Evolutionary conservation across 1,140 invertebrate genomes (phyloP).

Genomic region (Drosophila arawakana): DNA sequence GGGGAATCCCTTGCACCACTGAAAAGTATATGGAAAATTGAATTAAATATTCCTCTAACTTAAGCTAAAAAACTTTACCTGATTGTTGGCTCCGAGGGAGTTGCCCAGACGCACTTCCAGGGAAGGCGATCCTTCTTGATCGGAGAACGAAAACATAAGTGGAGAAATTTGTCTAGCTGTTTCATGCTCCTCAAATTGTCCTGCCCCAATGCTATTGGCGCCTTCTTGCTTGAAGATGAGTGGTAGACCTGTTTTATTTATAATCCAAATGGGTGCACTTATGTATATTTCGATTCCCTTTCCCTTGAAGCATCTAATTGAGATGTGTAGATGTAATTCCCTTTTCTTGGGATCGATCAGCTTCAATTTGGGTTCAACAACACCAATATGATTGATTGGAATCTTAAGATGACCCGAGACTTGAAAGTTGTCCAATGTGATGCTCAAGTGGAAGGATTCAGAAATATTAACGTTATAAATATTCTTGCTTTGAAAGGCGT

Average conservation of each 20-base stretch:
- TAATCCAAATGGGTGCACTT: slow-evolving; percentile 96
- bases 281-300: slow-evolving; percentile 89
- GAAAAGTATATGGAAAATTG: slow-evolving; percentile 47
- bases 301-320: slow-evolving; percentile 84
- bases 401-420: slow-evolving; percentile 87
- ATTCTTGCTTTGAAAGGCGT: slow-evolving; percentile 84
- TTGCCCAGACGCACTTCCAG: slow-evolving; percentile 84
- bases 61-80: slow-evolving; percentile 40
- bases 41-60: neutral
- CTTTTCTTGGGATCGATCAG: slow-evolving; percentile 90
- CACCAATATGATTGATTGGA: slow-evolving; percentile 85
- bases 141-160: slow-evolving; percentile 96
- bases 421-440: slow-evolving; percentile 93
- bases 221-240: slow-evolving; percentile 97
- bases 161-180: slow-evolving; percentile 95
- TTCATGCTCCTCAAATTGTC: slow-evolving; percentile 98
- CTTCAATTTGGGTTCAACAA: slow-evolving; percentile 86
- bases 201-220: slow-evolving; percentile 91
- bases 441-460: slow-evolving; percentile 89
- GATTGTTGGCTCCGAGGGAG: slow-evolving; percentile 66
- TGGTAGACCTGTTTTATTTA: slow-evolving; percentile 97
- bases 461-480: slow-evolving; percentile 88
- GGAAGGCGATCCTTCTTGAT: slow-evolving; percentile 90
- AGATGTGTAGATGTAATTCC: slow-evolving; percentile 90
- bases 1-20: slow-evolving; percentile 94